Conservation (phyloP, 2,113 vertebrate species). For the Melanerpes formicivorus region DNA sequence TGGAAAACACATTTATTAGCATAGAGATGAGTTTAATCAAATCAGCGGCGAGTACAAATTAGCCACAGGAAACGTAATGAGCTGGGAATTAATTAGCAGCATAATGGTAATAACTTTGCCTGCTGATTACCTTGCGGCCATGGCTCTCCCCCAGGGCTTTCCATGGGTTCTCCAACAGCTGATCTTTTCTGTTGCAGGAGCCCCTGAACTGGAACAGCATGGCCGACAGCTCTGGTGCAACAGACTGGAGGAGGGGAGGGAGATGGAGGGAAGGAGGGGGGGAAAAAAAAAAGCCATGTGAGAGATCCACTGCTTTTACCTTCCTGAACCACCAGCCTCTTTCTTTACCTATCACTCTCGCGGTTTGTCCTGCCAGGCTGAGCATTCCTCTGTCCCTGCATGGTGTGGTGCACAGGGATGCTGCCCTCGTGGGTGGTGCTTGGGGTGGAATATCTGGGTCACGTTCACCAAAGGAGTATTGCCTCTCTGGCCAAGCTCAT, state of each 20-base stretch:
- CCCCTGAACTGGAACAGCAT: conserved; percentile 44
- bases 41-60: conserved; percentile 86
- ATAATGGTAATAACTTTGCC: conserved; percentile 84
- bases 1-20: conserved; percentile 90
- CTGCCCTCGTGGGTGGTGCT: fast-evolving
- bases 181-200: conserved; percentile 63
- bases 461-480: fast-evolving
- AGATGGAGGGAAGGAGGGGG: background rate
- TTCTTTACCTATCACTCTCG: background rate
- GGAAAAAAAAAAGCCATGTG: background rate
- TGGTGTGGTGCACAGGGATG: fast-evolving
- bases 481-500: background rate
- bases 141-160: conserved; percentile 72
- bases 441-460: background rate
- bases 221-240: conserved; percentile 2
- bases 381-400: fast-evolving
- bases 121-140: conserved; percentile 84
- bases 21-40: conserved; percentile 91
- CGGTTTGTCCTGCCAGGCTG: background rate
- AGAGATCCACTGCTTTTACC: background rate
- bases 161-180: conserved; percentile 68
- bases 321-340: background rate
- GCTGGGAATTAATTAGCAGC: conserved; percentile 90
- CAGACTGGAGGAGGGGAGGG: conserved; percentile 30
- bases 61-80: conserved; percentile 87